Conservation (phyloP, 2,113 vertebrate genomes). For the Empidonax alnorum region DNA sequence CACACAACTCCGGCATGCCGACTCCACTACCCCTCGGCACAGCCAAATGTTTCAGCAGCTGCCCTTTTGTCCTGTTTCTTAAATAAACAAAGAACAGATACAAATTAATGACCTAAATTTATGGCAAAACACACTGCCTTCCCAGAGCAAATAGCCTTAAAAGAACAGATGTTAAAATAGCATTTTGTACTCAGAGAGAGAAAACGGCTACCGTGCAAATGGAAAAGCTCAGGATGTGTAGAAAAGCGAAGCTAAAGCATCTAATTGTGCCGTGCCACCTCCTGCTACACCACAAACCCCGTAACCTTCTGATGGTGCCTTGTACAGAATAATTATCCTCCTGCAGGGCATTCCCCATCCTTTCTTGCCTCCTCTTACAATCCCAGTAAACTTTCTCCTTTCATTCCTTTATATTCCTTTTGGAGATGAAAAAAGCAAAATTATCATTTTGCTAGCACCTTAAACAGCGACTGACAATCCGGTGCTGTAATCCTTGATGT, state of each 20-base stretch:
- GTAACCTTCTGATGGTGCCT: conserved; percentile 43
- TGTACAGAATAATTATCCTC: conserved; percentile 46
- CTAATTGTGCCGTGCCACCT: conserved; percentile 3
- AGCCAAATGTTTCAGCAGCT: conserved; percentile 99
- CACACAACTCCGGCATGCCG: conserved; percentile 85
- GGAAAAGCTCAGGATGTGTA: conserved; percentile 48
- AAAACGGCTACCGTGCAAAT: conserved; percentile 66
- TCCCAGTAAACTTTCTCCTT: conserved; percentile 49
- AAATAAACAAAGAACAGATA: conserved; percentile 99
- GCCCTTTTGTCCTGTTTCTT: conserved; percentile 99
- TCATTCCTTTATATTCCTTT: conserved; percentile 47
- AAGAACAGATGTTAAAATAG: conserved; percentile 91
- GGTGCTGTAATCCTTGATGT: neutral
- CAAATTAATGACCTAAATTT: conserved; percentile 99
- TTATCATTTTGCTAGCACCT: conserved; percentile 49
- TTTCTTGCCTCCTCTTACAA: neutral
- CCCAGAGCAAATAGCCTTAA: conserved; percentile 85
- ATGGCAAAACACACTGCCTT: conserved; percentile 85
- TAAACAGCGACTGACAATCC: conserved; percentile 29
- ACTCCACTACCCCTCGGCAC: conserved; percentile 95
- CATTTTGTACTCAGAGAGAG: conserved; percentile 75
- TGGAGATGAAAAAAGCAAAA: conserved; percentile 52
- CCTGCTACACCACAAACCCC: neutral
- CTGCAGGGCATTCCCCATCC: neutral
- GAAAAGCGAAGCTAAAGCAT: conserved; percentile 70